Base-by-base conservation (phyloP, 1,140 invertebrate species). In the Drosophila suzukii region DNA sequence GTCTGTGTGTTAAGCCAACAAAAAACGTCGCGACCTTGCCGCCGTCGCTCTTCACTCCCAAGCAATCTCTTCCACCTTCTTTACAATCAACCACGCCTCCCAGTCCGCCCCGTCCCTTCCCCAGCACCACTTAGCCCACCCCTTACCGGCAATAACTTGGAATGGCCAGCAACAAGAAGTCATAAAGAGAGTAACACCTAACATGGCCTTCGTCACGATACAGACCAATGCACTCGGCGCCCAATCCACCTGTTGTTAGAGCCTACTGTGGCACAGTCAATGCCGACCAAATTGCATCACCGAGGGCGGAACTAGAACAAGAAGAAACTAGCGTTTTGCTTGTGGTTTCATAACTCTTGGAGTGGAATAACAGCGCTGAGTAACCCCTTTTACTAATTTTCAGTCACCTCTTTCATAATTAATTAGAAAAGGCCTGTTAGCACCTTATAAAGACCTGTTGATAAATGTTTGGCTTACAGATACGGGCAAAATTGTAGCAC, bases 1-100 rank as follows among this genome's bases (percentile, higher is more conserved):
- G 27, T 15, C 24, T 50, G 27, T 58, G 60, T 65, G 11, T 58
- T 34, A 54, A 43, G 73, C 61, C 76, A 60, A 73, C 57, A 61
- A 66, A 84, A 84, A 66, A 43, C 71, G 51, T 46, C 61, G 53
- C 67, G 83, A 88, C 82, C 82, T 86, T 86, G 82, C 71, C 75
- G 55, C 36, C 74, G 47, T 24, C 70, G 49, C 67, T 41, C 50
- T 72, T 61, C 56, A 47, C 56, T 50, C 38, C 49, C 53, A 63
- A 51, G 43, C 56, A 59, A 53, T 55, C 41, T 62, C 39, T 47
- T 44, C 38, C 20, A 38, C 47, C 57, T 61, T 39, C 66, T 36
- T 53, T 58, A 34, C 38, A 46, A 34, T 17, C 17, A 17, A 15
- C 38, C 38, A 39, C 13, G 38, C 38, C 38, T 11, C 32, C n/a